These are phyloP conservation scores for Poecilobothrus nobilitatus DNA, from an alignment of 2,888 invertebrate species.

Conservation along the genomic window DNA sequence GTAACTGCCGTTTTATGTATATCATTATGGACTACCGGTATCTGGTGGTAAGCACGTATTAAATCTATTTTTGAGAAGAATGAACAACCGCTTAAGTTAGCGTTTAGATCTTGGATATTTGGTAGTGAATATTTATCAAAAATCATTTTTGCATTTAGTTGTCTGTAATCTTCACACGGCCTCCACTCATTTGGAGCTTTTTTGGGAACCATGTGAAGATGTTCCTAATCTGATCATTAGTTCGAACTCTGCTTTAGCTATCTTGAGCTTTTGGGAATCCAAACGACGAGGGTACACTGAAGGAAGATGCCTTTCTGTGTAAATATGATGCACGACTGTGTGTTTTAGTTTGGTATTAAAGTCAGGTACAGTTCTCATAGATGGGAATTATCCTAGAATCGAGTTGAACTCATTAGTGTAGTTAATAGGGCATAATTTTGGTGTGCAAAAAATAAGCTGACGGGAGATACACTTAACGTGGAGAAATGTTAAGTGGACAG, in stretches of 20 bases:
- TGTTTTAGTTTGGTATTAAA: not conserved
- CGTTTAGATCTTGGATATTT: constrained; percentile 10
- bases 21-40: constrained; percentile 8
- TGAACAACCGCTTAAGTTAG: constrained; percentile 5
- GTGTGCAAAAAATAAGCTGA: not conserved
- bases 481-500: not conserved
- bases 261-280: constrained; percentile 19
- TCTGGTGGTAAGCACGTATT: constrained; percentile 14
- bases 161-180: constrained; percentile 29
- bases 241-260: constrained; percentile 20
- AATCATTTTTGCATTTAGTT: constrained; percentile 1
- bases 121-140: constrained; percentile 12
- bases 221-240: constrained; percentile 7
- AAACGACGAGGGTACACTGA: constrained; percentile 17
- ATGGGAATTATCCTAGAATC: no score
- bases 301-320: constrained; percentile 21
- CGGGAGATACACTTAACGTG: not conserved
- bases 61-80: constrained; percentile 14
- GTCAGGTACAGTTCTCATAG: not conserved
- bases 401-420: not conserved
- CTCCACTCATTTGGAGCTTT: constrained; percentile 18
- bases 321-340: constrained; percentile 15
- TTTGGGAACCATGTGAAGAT: constrained; percentile 16
- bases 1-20: constrained; percentile 11
- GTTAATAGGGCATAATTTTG: not conserved